These are phyloP conservation scores for Andinoacara biseriatus DNA, from an alignment of 2,113 vertebrate species.

Conservation along the genomic window DNA sequence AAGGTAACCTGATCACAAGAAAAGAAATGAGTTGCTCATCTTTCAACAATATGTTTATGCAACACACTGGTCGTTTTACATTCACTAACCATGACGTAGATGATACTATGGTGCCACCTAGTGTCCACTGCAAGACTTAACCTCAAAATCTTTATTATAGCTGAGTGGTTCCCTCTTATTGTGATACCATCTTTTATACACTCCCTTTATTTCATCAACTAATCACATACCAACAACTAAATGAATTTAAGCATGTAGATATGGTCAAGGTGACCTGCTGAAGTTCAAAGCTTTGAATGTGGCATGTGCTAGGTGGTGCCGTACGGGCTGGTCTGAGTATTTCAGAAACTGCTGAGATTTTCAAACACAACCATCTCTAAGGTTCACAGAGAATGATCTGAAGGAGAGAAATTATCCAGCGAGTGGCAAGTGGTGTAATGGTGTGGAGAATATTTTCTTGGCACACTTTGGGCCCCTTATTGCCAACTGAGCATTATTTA, in stretches of 20 bases:
- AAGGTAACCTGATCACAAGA: not conserved
- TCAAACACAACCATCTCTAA: not conserved
- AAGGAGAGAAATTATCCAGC: not conserved
- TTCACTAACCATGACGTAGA: not conserved
- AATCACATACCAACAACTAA: not conserved
- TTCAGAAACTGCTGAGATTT: not conserved
- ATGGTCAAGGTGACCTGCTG: not conserved
- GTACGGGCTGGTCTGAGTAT: not conserved
- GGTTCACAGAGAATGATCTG: not conserved
- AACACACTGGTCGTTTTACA: not conserved
- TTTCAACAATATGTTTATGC: not conserved
- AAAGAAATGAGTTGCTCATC: too few species aligned
- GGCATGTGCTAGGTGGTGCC: not conserved
- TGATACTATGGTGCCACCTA: slow-evolving; percentile 57
- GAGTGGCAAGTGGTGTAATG: not conserved
- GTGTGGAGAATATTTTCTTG: too few species aligned
- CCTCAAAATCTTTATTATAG: not conserved
- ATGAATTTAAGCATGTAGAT: not conserved
- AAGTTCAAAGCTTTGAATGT: not conserved
- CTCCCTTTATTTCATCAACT: not conserved
- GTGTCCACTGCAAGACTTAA: slow-evolving; percentile 23
- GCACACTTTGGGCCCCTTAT: too few species aligned
- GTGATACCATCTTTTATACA: not conserved
- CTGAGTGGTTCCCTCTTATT: not conserved
- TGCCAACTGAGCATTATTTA: too few species aligned